Conservation (phyloP, 2,797 vertebrate species). For the Mus caroli region DNA sequence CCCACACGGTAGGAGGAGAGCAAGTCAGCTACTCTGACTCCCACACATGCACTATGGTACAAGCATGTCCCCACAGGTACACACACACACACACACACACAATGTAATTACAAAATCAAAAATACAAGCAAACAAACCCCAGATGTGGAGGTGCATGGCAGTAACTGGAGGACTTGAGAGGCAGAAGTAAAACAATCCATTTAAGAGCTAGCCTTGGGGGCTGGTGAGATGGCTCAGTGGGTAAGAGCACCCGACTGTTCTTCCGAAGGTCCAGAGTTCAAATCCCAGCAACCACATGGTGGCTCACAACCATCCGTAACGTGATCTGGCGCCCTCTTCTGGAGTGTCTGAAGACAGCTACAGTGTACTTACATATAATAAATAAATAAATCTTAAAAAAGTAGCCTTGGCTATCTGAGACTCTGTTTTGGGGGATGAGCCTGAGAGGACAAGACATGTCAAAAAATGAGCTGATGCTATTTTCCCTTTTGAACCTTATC, state of each 20-base stretch:
- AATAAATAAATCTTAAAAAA: no score
- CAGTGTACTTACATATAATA: no score
- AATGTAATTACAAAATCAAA: not conserved
- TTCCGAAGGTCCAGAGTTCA: no score
- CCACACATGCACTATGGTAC: not conserved
- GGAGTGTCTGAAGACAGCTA: no score
- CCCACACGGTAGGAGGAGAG: not conserved
- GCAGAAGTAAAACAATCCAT: not conserved
- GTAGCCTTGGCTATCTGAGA: not conserved
- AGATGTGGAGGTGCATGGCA: no score
- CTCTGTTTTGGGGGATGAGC: not conserved
- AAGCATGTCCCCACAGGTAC: not conserved
- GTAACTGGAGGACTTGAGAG: not conserved
- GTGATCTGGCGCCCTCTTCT: no score
- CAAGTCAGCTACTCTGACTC: not conserved
- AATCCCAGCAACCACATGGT: no score
- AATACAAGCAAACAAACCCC: not conserved
- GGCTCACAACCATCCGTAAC: no score
- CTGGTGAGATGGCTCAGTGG: no score
- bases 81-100: not conserved
- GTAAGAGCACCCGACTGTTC: no score
- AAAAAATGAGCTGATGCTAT: not conserved
- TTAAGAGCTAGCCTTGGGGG: not conserved
- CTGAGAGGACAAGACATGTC: not conserved
- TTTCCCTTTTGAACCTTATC: slow-evolving; percentile 10